Percentiles rank a stretch among this genome's conserved stretches.
These are phyloP conservation scores for Glossophaga mutica DNA, from an alignment of 2,797 vertebrate genomes.

Conservation along the genomic window DNA sequence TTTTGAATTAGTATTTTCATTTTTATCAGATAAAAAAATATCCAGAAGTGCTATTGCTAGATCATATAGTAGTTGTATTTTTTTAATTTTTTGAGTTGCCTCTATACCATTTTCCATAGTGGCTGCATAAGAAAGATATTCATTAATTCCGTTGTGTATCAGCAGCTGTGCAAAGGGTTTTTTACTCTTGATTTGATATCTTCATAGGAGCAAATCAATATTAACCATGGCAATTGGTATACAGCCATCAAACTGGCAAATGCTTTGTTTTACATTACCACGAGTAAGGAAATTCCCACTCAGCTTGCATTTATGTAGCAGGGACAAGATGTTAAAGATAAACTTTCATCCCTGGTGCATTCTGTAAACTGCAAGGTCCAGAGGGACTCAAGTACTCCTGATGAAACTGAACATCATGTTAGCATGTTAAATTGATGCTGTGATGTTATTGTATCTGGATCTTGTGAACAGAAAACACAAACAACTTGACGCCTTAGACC, in stretches of 20 bases:
- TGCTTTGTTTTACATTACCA: constrained; percentile 11
- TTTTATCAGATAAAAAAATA: background rate
- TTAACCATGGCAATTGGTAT: background rate
- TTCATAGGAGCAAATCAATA: background rate
- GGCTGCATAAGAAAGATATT: background rate
- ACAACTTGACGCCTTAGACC: background rate
- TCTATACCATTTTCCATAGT: background rate
- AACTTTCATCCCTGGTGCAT: background rate
- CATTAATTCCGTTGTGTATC: constrained; percentile 30
- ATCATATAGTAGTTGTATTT: background rate
- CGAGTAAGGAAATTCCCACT: background rate
- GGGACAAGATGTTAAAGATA: background rate
- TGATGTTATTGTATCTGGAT: background rate
- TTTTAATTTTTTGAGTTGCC: background rate
- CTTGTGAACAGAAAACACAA: constrained; percentile 24
- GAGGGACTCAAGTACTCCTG: background rate
- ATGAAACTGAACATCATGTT: background rate
- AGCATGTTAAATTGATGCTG: background rate
- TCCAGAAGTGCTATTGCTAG: background rate
- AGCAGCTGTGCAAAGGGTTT: background rate
- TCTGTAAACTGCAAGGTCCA: background rate
- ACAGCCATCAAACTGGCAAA: background rate
- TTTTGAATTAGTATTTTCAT: background rate
- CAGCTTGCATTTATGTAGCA: constrained; percentile 7
- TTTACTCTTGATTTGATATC: background rate